Conservation (phyloP, 2,888 invertebrate genomes). For the Hermaeophaga mercurialis region DNA sequence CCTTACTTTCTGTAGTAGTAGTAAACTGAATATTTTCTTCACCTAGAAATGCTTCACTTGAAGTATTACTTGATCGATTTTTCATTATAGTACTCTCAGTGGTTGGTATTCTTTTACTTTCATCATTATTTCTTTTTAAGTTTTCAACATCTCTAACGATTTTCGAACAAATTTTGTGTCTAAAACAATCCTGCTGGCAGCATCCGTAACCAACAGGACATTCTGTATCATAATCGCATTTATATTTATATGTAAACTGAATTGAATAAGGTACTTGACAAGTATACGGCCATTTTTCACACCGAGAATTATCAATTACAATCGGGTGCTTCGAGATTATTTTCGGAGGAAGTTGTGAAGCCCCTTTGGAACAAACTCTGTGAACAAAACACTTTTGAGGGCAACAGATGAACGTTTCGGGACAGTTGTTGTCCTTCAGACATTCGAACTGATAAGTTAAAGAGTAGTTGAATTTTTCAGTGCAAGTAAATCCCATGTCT, state of each 20-base stretch:
- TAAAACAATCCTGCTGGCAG: slow-evolving; percentile 30
- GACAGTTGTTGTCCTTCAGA: slow-evolving; percentile 26
- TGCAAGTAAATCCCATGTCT: slow-evolving; percentile 27
- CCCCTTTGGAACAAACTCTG: slow-evolving; percentile 25
- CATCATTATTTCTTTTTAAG: background rate
- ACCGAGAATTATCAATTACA: background rate
- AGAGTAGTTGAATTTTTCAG: slow-evolving; percentile 16
- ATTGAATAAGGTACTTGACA: slow-evolving; percentile 19
- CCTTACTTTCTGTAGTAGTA: too few species aligned
- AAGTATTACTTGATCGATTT: too few species aligned
- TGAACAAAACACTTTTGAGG: slow-evolving; percentile 30
- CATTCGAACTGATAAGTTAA: slow-evolving; percentile 32
- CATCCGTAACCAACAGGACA: slow-evolving; percentile 30
- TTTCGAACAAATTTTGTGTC: slow-evolving; percentile 33
- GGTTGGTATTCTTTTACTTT: background rate
- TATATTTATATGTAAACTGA: slow-evolving; percentile 16
- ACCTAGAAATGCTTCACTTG: too few species aligned
- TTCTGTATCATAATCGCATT: slow-evolving; percentile 25
- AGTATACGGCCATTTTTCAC: slow-evolving; percentile 27
- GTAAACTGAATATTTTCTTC: too few species aligned
- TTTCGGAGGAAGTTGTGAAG: background rate
- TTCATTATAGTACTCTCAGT: too few species aligned
- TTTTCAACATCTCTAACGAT: background rate
- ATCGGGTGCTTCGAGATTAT: background rate
- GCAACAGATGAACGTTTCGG: slow-evolving; percentile 28